Conservation (phyloP, 30 jellyfish, hydroid and myxozoan species). For the Cassiopea xamachana region DNA sequence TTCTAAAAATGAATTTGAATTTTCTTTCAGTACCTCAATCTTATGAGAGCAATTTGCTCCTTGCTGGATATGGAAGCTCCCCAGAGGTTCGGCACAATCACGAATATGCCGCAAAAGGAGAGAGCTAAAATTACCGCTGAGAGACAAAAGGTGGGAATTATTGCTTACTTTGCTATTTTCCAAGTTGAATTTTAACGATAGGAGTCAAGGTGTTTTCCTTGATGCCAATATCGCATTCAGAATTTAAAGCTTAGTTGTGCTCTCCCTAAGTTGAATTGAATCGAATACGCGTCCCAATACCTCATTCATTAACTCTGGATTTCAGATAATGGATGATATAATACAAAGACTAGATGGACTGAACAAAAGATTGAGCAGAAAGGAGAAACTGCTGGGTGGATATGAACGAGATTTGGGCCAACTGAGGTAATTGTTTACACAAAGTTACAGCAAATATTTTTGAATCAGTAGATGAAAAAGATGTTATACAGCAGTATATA, state of each 20-base stretch:
- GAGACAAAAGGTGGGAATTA: conserved; percentile 29
- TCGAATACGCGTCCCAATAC: too few relatives aligned
- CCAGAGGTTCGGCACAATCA: conserved; percentile 15
- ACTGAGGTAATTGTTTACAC: conserved; percentile 59
- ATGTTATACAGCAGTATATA: too few relatives aligned
- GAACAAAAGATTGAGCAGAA: conserved; percentile 65
- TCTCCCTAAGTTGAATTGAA: too few relatives aligned
- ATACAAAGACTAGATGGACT: conserved; percentile 33
- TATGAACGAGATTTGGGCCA: conserved; percentile 80
- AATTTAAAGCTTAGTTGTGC: too few relatives aligned
- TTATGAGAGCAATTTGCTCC: conserved; percentile 70
- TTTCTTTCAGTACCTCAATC: conserved; percentile 51
- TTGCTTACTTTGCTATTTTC: too few relatives aligned
- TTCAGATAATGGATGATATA: conserved; percentile 55
- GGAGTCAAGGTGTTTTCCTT: too few relatives aligned
- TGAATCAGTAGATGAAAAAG: neutral
- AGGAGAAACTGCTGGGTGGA: conserved; percentile 74
- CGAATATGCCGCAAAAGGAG: conserved; percentile 63
- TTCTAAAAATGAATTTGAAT: neutral
- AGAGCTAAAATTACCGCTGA: conserved; percentile 39
- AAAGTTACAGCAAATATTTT: neutral
- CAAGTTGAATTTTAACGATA: too few relatives aligned
- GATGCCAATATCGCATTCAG: too few relatives aligned
- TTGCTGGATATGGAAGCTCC: conserved; percentile 64
- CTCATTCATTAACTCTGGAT: neutral